Evolutionary conservation across 1,140 invertebrate species (phyloP), one percentile per base, ranked within the genome.

Genomic region (Epicauta chinensis): DNA sequence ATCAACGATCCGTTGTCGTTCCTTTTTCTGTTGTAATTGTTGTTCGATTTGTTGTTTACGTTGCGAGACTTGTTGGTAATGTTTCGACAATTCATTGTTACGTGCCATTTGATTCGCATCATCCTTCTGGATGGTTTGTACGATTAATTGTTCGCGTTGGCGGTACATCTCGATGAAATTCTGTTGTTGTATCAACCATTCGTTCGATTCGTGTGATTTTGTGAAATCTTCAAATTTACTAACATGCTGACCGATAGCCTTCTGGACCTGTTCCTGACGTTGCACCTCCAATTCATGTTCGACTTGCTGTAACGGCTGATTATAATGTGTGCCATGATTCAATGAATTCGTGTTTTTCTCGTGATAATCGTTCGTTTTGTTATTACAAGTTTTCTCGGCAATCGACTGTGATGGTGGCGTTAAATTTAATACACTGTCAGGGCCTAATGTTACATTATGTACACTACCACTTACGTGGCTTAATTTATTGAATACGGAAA

Each of bases 401-500:
- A n/a, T n/a, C n/a, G 52, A 12, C 31, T 29, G 38, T 58, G 54
- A 11, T 55, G 64, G 31, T 64, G 56, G 7, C 43, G 59, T 49
- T 66, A 61, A 55, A 51, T 65, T 67, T 47, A 23, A 23, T 5
- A 23, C 63, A 58, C 31, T 56, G 53, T 46, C 55, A 2, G 70
- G 67, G 7, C 68, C 67, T 45, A 73, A 62, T 1, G 71, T 73
- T 5, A 70, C 61, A 39, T 66, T 46, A 30, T 69, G 51, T 14
- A 71, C 53, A 38, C 57, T 58, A 1, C 49, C 42, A 9, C 63
- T 69, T 31, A 74, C 60, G 41, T 58, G 41, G 10, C 53, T 62
- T 1, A 64, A 68, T 56, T 76, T 76, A 10, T 59, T 46, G 3
- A 75, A 59, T 4, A 68, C 68, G 2, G 73, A 73, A 11, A 71